phyloP scores from a whole-genome alignment of 1,140 invertebrate genomes.

The Microplitis demolitor region DNA sequence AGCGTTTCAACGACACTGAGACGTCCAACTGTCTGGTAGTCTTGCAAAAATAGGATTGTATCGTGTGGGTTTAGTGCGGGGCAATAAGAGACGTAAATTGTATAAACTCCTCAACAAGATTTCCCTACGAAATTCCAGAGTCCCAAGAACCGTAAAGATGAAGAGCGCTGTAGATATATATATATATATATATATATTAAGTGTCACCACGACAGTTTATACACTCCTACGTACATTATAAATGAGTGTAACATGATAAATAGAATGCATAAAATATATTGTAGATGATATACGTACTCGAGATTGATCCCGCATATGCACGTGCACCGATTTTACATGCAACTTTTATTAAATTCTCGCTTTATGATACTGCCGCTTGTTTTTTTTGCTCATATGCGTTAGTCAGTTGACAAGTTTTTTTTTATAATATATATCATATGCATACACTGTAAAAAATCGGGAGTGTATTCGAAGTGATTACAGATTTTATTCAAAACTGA shows the following conservation, averaged over 20 bases:
- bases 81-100: neutral
- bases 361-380: too few relatives aligned
- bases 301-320: neutral
- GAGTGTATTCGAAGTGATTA: too few relatives aligned
- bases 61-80: constrained; percentile 9
- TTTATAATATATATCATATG: too few relatives aligned
- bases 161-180: too few relatives aligned
- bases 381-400: too few relatives aligned
- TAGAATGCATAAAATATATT: neutral
- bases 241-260: neutral
- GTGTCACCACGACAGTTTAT: neutral
- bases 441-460: too few relatives aligned
- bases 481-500: too few relatives aligned
- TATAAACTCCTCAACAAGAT: neutral
- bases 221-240: neutral
- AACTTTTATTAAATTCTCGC: neutral
- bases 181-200: too few relatives aligned
- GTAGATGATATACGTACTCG: neutral
- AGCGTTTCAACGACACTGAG: constrained; percentile 36
- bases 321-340: neutral
- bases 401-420: too few relatives aligned
- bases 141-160: too few relatives aligned
- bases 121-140: neutral
- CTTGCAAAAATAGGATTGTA: constrained; percentile 51
- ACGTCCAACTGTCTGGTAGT: constrained; percentile 51